phyloP scores from a whole-genome alignment of 2,888 invertebrate species.

The Caenorhabditis sp. region DNA sequence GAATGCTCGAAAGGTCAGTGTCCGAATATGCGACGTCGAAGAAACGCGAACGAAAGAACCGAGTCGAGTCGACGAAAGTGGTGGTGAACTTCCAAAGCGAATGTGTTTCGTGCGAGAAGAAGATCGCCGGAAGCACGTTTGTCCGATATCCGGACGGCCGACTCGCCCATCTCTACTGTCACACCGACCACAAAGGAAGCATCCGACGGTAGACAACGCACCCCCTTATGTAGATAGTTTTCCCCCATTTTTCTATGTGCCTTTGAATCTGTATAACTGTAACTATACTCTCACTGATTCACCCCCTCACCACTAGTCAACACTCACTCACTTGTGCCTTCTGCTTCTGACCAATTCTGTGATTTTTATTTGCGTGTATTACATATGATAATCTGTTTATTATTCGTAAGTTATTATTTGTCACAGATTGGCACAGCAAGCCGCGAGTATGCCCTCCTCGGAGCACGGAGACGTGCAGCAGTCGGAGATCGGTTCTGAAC shows the following conservation, averaged over 20 bases:
- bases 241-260: slow-evolving; percentile 14
- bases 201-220: neutral
- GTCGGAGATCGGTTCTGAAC: slow-evolving; percentile 21
- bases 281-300: neutral
- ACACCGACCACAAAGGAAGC: slow-evolving; percentile 53
- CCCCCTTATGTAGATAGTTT: neutral
- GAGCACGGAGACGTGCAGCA: slow-evolving; percentile 31
- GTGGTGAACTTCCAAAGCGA: slow-evolving; percentile 89
- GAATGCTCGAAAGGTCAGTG: slow-evolving; percentile 54
- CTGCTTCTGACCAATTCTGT: neutral
- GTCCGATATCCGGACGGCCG: slow-evolving; percentile 91
- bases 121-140: slow-evolving; percentile 94
- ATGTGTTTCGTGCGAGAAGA: slow-evolving; percentile 92
- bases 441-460: slow-evolving; percentile 9
- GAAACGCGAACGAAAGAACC: slow-evolving; percentile 84
- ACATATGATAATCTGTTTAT: slow-evolving; percentile 17
- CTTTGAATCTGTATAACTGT: slow-evolving; percentile 14
- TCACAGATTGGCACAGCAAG: slow-evolving; percentile 8
- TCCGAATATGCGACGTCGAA: slow-evolving; percentile 83
- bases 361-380: slow-evolving; percentile 8
- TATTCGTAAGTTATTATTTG: slow-evolving; percentile 6
- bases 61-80: slow-evolving; percentile 88
- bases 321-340: neutral
- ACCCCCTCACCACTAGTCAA: slow-evolving; percentile 3
- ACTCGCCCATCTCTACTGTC: slow-evolving; percentile 92